Evolutionary conservation across 2,113 vertebrate genomes (phyloP).

Genomic region (Poeciliopsis occidentalis): DNA sequence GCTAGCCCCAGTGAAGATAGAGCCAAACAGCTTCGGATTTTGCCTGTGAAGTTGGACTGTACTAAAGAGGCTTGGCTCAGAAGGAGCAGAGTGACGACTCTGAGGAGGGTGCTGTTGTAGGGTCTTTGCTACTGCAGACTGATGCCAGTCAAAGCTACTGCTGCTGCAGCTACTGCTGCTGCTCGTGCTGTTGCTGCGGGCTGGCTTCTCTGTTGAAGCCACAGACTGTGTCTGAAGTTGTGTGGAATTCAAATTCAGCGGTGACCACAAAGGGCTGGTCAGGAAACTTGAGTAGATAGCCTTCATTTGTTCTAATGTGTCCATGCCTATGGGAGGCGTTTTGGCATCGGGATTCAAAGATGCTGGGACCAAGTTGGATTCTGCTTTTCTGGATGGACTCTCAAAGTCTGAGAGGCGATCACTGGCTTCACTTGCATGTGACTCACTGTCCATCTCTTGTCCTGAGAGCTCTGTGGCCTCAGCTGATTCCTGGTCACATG

Average conservation of each 20-base stretch:
- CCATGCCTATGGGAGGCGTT: conserved; percentile 80
- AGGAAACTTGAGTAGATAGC: conserved; percentile 97
- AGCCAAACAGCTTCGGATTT: conserved; percentile 95
- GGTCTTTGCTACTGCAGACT: conserved; percentile 95
- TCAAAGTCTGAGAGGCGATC: conserved; percentile 93
- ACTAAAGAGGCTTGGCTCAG: conserved; percentile 94
- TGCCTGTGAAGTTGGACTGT: conserved; percentile 97
- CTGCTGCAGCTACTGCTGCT: conserved; percentile 91
- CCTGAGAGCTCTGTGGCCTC: conserved; percentile 87
- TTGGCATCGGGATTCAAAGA: conserved; percentile 73
- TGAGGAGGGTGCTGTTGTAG: conserved; percentile 94
- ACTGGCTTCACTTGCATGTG: conserved; percentile 92
- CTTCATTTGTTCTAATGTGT: conserved; percentile 99
- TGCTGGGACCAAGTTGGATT: conserved; percentile 81
- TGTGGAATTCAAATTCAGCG: conserved; percentile 87
- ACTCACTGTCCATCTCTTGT: conserved; percentile 96
- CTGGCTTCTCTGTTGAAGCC: conserved; percentile 83
- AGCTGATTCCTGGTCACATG: conserved; percentile 88
- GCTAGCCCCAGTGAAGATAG: conserved; percentile 97
- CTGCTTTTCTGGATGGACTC: conserved; percentile 87
- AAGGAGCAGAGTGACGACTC: conserved; percentile 80
- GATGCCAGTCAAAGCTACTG: conserved; percentile 98
- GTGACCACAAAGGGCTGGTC: conserved; percentile 95
- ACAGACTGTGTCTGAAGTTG: conserved; percentile 64
- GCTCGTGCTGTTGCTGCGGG: conserved; percentile 86